Evolutionary conservation across 2,888 invertebrate genomes (phyloP).

Genomic region (Amaurobius ferox): DNA sequence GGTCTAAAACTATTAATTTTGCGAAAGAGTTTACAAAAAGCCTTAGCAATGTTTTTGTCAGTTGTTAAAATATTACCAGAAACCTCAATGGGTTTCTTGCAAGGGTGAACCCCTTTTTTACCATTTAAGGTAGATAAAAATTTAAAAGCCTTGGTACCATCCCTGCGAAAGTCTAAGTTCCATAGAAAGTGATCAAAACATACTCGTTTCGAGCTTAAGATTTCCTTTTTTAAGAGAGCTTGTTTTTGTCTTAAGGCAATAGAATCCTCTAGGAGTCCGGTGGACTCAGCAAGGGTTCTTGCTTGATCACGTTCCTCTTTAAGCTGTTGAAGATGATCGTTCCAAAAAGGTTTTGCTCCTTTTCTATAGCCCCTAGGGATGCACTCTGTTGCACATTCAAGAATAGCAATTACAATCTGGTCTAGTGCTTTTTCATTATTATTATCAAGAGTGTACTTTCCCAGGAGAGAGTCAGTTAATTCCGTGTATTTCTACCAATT

Average conservation of each 20-base stretch:
- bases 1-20: background rate
- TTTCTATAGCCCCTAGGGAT: background rate
- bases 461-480: background rate
- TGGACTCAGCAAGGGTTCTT: background rate
- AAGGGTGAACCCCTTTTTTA: background rate
- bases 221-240: background rate
- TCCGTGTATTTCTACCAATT: slow-evolving; percentile 12
- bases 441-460: background rate
- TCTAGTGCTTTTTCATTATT: background rate
- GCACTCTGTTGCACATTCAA: background rate
- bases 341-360: background rate
- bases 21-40: background rate
- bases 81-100: background rate
- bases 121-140: background rate
- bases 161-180: background rate
- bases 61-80: background rate
- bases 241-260: background rate
- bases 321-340: too few species aligned
- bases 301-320: too few species aligned
- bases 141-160: background rate
- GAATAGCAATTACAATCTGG: background rate
- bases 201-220: background rate
- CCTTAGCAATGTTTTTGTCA: background rate
- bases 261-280: background rate
- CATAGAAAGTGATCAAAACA: background rate